phyloP scores from a whole-genome alignment of 2,888 invertebrate genomes.

The Eugnorisma glareosa region DNA sequence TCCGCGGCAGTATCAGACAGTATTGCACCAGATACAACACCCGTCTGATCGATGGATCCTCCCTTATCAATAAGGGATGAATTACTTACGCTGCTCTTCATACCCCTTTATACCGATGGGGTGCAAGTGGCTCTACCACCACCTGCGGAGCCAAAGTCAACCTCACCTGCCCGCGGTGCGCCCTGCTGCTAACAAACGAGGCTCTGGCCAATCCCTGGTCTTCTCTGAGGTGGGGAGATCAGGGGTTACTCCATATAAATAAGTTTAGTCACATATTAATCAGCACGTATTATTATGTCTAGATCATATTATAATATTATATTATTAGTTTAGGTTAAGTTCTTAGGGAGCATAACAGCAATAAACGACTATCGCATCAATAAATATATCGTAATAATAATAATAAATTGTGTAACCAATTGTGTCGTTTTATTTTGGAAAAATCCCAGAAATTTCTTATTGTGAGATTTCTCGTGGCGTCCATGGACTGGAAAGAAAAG shows the following conservation, averaged over 20 bases:
- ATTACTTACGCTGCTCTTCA: background rate
- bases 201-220: constrained; percentile 27
- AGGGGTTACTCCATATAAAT: background rate
- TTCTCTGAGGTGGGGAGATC: background rate
- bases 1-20: background rate
- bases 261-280: background rate
- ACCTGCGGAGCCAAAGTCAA: constrained; percentile 37
- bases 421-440: constrained; percentile 9
- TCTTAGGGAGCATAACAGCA: background rate
- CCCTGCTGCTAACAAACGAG: constrained; percentile 46
- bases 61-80: background rate
- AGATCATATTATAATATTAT: background rate
- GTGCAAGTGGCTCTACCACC: constrained; percentile 47
- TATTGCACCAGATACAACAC: background rate
- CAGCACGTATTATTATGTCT: background rate
- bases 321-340: background rate
- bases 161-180: constrained; percentile 50
- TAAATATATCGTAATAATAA: background rate
- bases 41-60: background rate
- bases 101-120: constrained; percentile 16
- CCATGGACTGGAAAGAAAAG: background rate
- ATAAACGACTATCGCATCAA: background rate
- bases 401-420: constrained; percentile 4
- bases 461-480: background rate
- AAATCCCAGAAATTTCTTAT: no score